A percentile compares a stretch with the other conserved stretches of the same genome.
Evolutionary conservation across 2,113 vertebrate species (phyloP).

Genomic region (Caretta caretta): DNA sequence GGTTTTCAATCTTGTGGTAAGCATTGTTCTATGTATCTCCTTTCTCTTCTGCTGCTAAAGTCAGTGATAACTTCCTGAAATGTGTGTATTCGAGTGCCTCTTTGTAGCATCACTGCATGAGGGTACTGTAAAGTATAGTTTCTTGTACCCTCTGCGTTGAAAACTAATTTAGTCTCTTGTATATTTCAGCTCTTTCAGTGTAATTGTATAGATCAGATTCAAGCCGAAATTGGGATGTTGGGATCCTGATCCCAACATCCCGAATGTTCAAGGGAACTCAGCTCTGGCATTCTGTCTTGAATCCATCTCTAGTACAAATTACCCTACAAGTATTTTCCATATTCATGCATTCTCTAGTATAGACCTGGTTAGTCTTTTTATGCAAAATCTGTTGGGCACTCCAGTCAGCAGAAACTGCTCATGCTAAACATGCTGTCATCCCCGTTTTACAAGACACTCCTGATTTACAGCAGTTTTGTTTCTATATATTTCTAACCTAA

Average conservation of each 20-base stretch:
- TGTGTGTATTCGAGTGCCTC: rapidly evolving
- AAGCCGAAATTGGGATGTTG: background rate
- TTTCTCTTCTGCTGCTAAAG: background rate
- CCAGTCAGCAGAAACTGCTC: constrained; percentile 2
- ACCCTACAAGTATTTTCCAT: background rate
- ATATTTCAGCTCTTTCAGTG: background rate
- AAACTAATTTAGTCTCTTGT: background rate
- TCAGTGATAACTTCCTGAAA: background rate
- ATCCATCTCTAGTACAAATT: background rate
- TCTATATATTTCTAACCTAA: constrained; percentile 59
- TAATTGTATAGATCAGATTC: background rate
- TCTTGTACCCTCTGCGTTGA: background rate
- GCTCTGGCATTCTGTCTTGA: background rate
- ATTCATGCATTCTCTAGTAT: background rate
- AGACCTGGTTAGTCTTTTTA: background rate
- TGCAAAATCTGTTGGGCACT: constrained; percentile 20
- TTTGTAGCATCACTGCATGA: background rate
- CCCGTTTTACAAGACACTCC: constrained; percentile 46
- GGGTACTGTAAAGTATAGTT: background rate
- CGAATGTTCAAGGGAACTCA: background rate
- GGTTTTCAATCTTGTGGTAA: background rate
- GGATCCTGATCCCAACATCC: background rate
- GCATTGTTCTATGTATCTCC: background rate
- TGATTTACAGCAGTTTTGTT: constrained; percentile 36
- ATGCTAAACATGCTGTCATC: constrained; percentile 25